Conservation (phyloP, 2,113 vertebrate species). For the Paralichthys olivaceus region DNA sequence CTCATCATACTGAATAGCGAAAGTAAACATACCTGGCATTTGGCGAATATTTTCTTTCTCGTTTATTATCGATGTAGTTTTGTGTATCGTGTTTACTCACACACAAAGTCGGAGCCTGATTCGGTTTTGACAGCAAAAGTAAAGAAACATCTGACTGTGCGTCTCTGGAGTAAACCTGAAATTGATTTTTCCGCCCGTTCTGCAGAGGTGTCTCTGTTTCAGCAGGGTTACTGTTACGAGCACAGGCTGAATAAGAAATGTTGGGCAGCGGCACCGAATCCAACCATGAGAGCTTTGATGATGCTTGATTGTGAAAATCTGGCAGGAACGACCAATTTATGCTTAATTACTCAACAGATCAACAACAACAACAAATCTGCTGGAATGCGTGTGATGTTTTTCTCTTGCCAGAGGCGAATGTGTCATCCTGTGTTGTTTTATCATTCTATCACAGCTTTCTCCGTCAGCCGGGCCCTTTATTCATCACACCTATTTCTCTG, state of each 20-base stretch:
- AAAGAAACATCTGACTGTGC: constrained; percentile 1
- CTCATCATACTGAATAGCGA: not conserved
- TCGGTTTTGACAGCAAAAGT: too few relatives aligned
- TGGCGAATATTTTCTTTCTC: not conserved
- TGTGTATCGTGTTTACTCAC: not conserved
- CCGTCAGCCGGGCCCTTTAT: constrained; percentile 14
- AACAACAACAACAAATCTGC: constrained; percentile 41
- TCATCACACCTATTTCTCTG: constrained; percentile 45
- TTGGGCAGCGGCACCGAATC: not conserved
- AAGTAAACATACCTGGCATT: not conserved
- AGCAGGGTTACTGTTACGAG: constrained; percentile 3
- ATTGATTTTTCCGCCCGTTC: not conserved
- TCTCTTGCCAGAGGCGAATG: constrained; percentile 6
- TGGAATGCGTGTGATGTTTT: constrained; percentile 16
- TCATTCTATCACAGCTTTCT: constrained; percentile 38
- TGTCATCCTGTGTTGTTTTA: constrained; percentile 8
- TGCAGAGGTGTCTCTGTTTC: not conserved
- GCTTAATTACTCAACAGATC: constrained; percentile 46
- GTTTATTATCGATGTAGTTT: not conserved
- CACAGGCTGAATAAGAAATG: constrained; percentile 3
- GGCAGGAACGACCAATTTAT: constrained; percentile 23
- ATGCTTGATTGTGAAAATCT: constrained; percentile 19
- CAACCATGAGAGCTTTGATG: constrained; percentile 18
- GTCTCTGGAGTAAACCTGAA: constrained; percentile 1
- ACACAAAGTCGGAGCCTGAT: not conserved